Evolutionary conservation across 2,113 vertebrate genomes (phyloP).

Genomic region (Apteryx mantelli): DNA sequence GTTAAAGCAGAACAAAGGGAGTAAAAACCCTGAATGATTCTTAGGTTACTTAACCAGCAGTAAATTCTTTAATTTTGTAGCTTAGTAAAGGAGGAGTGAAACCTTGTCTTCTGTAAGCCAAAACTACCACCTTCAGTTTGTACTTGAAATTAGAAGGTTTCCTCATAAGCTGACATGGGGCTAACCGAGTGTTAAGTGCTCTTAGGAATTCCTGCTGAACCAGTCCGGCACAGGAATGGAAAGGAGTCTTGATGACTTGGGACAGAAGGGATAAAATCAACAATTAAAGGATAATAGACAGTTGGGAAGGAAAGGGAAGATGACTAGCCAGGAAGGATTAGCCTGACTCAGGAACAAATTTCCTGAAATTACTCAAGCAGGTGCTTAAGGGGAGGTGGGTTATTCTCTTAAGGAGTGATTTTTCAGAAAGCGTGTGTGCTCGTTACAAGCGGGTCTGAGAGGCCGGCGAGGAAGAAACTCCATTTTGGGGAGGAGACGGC

Average conservation of each 20-base stretch:
- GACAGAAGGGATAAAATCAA: slow-evolving; percentile 15
- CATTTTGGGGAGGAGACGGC: background rate
- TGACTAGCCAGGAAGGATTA: slow-evolving; percentile 69
- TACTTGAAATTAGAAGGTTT: background rate
- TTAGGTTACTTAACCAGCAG: background rate
- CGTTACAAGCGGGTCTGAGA: background rate
- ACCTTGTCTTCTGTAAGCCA: background rate
- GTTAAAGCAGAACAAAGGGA: background rate
- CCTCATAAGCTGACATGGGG: background rate
- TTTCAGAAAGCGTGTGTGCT: background rate
- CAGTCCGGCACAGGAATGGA: background rate
- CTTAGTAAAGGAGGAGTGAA: background rate
- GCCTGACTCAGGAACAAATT: slow-evolving; percentile 39
- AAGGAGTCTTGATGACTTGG: background rate
- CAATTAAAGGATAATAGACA: slow-evolving; percentile 59
- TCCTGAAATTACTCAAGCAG: slow-evolving; percentile 57
- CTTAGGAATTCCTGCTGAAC: slow-evolving; percentile 18
- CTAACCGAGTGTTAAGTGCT: background rate
- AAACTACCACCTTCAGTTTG: background rate
- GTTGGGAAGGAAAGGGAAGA: slow-evolving; percentile 63
- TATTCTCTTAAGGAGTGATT: background rate
- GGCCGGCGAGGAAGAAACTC: background rate
- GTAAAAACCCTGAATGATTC: background rate
- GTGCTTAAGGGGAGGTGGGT: slow-evolving; percentile 4
- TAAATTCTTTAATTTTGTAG: background rate